Evolutionary conservation across 1,140 invertebrate genomes (phyloP), one percentile per base, ranked within the genome.

Genomic region (Apis laboriosa): DNA sequence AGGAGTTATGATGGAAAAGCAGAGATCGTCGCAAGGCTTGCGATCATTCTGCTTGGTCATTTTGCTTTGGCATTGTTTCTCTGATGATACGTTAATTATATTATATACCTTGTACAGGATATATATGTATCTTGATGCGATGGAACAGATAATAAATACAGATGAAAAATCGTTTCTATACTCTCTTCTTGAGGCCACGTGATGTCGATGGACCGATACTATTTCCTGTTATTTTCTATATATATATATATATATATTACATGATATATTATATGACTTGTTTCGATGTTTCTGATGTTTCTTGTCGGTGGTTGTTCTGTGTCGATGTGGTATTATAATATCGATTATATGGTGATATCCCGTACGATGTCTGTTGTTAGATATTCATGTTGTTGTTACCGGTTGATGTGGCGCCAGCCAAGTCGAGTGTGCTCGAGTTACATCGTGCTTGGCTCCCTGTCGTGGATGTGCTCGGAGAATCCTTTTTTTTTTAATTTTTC

Each of bases 91-190:
- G 53, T 55, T 43, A 56, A 51, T 60, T 53, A 24, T 19, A 24
- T 28, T 28, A 28, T 55, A 13, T 55, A 72, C 51, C 56, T 61
- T 75, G 34, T 61, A 51, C 53, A 71, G 43, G 49, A 43, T 61
- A 43, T 61, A 43, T 15, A 58, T 15, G 34, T n/a, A 84, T 84
- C 73, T 84, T 61, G 74, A 81, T 87, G 77, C 77, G 73, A 78
- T 56, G 76, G 15, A 60, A 60, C 71, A 49, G 60, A 55, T 83
- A 80, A 66, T 66, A 49, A 60, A 43, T 43, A 7, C 34, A 43
- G 77, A 77, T 61, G 56, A 5, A 7, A 3, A 71, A 70, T 53
- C 11, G n/a, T 58, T 24, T 66, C 1, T 70, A 15, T 12, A 60
- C 34, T 66, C 51, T 60, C 51, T 56, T 51, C 66, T 66, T 34